Percentiles rank a stretch among this genome's conserved stretches.
These are phyloP conservation scores for Lepisosteus oculatus DNA, from an alignment of 2,113 vertebrate genomes.

Conservation along the genomic window DNA sequence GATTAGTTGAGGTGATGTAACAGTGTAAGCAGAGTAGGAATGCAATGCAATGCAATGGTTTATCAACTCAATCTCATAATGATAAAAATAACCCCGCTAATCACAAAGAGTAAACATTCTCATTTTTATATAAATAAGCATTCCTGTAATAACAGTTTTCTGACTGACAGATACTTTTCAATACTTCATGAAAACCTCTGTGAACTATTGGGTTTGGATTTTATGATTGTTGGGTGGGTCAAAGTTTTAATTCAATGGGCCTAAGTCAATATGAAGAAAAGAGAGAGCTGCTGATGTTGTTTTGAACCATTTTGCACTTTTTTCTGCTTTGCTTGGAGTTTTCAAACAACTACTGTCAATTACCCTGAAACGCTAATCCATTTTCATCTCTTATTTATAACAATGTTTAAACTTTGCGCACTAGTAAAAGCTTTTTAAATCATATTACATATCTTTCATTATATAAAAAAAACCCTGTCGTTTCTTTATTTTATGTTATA, in stretches of 20 bases:
- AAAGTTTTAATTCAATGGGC: conserved; percentile 26
- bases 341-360: conserved; percentile 31
- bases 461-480: conserved; percentile 21
- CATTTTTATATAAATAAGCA: too few species aligned
- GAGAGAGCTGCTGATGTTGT: conserved; percentile 27
- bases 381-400: conserved; percentile 46
- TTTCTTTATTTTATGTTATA: conserved; percentile 28
- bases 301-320: conserved; percentile 32
- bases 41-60: background rate
- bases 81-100: too few species aligned
- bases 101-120: too few species aligned
- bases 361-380: conserved; percentile 36
- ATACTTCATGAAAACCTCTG: background rate
- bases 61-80: too few species aligned
- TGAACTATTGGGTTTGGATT: background rate
- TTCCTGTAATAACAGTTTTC: conserved; percentile 10
- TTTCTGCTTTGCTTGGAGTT: conserved; percentile 41
- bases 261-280: conserved; percentile 16
- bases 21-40: conserved; percentile 13
- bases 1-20: conserved; percentile 24
- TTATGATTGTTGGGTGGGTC: background rate
- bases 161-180: conserved; percentile 27
- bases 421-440: conserved; percentile 44
- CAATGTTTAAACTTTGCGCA: conserved; percentile 31
- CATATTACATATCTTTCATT: conserved; percentile 30